Conservation (phyloP, 2,113 vertebrate species). For the Saccopteryx leptura region DNA sequence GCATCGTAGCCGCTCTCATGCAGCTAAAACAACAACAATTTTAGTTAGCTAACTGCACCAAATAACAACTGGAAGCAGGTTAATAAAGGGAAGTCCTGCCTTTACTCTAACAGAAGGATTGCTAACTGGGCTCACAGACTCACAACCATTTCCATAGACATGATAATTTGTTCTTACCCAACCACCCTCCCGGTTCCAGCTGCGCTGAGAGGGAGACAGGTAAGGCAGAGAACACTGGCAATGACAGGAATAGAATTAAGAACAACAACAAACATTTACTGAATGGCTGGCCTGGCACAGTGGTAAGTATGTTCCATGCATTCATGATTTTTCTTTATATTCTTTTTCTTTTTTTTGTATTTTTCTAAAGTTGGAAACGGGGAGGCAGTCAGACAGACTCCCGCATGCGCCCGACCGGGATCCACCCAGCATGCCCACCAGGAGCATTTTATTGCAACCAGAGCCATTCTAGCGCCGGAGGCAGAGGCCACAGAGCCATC, state of each 20-base stretch:
- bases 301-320: background rate
- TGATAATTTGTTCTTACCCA: background rate
- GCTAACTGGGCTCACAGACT: background rate
- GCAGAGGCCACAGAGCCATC: too few species aligned
- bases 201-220: background rate
- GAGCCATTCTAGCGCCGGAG: too few species aligned
- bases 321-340: background rate
- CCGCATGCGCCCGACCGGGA: too few species aligned
- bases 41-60: slow-evolving; percentile 56
- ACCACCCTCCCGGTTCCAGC: too few species aligned
- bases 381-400: too few species aligned
- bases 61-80: slow-evolving; percentile 49
- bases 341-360: too few species aligned
- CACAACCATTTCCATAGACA: background rate
- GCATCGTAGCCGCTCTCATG: slow-evolving; percentile 99
- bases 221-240: background rate
- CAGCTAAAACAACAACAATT: slow-evolving; percentile 89
- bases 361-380: too few species aligned
- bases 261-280: background rate
- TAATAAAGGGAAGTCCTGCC: slow-evolving; percentile 14
- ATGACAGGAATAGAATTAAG: background rate
- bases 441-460: too few species aligned
- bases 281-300: background rate
- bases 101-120: background rate
- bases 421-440: too few species aligned